phyloP scores from a whole-genome alignment of 1,140 invertebrate species.

The Brachionus calyciflorus region DNA sequence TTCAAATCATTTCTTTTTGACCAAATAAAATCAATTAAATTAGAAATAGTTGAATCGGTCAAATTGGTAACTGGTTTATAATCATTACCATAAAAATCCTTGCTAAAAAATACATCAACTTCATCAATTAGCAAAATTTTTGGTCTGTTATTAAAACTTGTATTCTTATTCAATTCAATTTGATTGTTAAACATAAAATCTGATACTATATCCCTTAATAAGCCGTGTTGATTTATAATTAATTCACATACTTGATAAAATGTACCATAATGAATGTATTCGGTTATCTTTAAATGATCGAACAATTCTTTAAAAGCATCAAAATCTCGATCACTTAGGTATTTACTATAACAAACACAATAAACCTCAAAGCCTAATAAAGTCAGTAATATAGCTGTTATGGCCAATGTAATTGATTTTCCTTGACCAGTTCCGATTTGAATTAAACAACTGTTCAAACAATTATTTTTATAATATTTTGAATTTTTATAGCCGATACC shows the following conservation, averaged over 20 bases:
- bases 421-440: constrained; percentile 12
- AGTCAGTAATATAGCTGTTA: not conserved
- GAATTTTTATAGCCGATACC: not conserved
- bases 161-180: not conserved
- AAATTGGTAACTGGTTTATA: not conserved
- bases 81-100: not conserved
- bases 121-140: not conserved
- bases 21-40: constrained; percentile 2
- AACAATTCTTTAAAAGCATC: not conserved
- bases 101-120: constrained; percentile 6
- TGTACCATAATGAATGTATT: not conserved
- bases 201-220: not conserved
- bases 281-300: not conserved
- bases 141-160: not conserved
- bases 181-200: not conserved
- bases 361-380: not conserved
- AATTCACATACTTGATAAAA: not conserved
- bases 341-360: constrained; percentile 12
- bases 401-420: not conserved
- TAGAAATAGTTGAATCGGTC: not conserved
- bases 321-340: not conserved
- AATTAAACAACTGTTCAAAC: not conserved
- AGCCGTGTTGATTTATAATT: not conserved
- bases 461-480: not conserved
- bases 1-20: not conserved